Base-by-base conservation (phyloP, 2,113 vertebrate genomes). In the Prolemur simus region DNA sequence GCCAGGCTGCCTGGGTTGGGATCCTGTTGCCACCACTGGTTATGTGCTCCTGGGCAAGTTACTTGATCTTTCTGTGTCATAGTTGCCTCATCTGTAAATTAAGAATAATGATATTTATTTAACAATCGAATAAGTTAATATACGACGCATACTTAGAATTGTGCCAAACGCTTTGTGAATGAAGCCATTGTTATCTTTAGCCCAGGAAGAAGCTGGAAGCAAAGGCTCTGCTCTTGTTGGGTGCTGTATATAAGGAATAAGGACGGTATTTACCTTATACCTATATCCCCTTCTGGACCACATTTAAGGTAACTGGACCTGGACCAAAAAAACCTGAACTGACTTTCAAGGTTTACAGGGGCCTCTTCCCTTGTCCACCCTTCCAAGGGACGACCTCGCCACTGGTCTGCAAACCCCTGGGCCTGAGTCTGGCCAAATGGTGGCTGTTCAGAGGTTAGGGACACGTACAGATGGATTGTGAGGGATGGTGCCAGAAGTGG, bases 1-100 rank as follows among this genome's bases (percentile, higher is more conserved):
- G 2, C 23, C 37, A n/a, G 1, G 2, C 37, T 39, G 4, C 52
- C 32, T 1, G 1, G 45, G 21, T n/a, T 74, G 25, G 37, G n/a
- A 15, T 6, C 32, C 54, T 63, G 2, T 29, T 45, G 68, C n/a
- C 7, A 1, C 37, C 25, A 34, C 34, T 54, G 60, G 23, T 10
- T 34, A 23, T 47, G 58, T 68, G 20, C 29, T 87, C 60, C 69
- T 64, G 17, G 21, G 12, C 6, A n/a, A 73, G 42, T 54, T 56
- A 10, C 5, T 29, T 95, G 45, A 39, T 9, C 4, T 86, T 71
- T 82, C 71, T 90, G 42, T 27, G 17, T 20, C 58, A 23, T 10
- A 52, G 0, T 47, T 81, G 87, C 52, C 68, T 90, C 25, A 21
- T 52, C 4, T 45, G 18, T 20, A 64, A 45, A 83, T 69, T 42